These are phyloP conservation scores for Lamellibrachia columna DNA, from an alignment of 2,888 invertebrate genomes.

Conservation along the genomic window DNA sequence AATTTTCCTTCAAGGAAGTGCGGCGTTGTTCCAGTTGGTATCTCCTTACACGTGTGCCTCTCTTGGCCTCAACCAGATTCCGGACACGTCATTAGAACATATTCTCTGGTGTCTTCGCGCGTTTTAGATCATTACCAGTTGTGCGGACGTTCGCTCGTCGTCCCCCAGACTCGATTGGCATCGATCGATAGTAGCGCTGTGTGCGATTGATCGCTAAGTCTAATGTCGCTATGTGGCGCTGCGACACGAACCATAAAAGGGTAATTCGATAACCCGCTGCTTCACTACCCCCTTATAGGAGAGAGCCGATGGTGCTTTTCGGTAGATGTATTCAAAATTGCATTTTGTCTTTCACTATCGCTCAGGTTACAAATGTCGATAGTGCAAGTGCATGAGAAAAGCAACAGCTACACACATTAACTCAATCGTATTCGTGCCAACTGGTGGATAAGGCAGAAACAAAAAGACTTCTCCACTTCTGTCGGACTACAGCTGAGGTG, in stretches of 20 bases:
- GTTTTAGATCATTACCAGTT: neutral
- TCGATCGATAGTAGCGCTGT: neutral
- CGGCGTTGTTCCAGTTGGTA: neutral
- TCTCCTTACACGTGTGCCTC: neutral
- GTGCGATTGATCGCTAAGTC: neutral
- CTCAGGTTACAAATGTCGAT: neutral
- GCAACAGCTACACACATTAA: no score
- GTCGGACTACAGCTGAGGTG: no score
- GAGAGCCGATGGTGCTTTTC: neutral
- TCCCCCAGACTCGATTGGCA: neutral
- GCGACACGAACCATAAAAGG: neutral
- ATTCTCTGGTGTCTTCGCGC: neutral
- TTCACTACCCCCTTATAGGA: neutral
- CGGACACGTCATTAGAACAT: neutral
- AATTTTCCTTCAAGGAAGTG: neutral
- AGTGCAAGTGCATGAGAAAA: neutral
- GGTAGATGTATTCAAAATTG: slow-evolving; percentile 4
- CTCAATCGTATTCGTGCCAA: no score
- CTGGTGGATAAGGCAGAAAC: no score
- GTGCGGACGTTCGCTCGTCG: neutral
- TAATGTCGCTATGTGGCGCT: neutral
- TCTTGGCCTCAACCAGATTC: neutral
- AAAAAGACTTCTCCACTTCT: no score
- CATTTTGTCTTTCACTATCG: neutral
- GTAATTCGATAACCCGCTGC: neutral